Evolutionary conservation across 2,888 invertebrate genomes (phyloP), one percentile per base, ranked within the genome.

Genomic region (Candidula unifasciata): DNA sequence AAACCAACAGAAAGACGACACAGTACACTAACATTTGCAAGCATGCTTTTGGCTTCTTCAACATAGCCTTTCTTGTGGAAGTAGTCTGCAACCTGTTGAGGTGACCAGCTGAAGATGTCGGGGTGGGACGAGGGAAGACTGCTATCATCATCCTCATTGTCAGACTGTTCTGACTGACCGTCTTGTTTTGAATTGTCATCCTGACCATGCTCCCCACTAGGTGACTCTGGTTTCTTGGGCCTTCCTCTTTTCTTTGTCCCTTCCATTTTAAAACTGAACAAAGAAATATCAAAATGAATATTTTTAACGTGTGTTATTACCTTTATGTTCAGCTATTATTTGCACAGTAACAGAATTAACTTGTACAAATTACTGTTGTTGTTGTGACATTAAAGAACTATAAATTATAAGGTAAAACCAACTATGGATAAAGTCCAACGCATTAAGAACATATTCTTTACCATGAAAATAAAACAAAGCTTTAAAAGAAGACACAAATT

Each of bases 31-130:
- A 85, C 85, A 69, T 85, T 60, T n/a, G 77, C 85, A 37, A 85
- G 66, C 85, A 85, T 85, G 37, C 37, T 74, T 18, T 81, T 37
- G 2, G 85, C 35, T 60, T 81, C 81, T 16, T 81, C 81, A 6
- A 52, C 60, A 77, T 77, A 85, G 10, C 85, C 85, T 78, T 81
- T 81, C 37, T 81, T 68, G 8, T 8, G n/a, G 71, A 85, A 85
- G 54, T 85, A 86, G 18, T 82, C 77, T n/a, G 84, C 85, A 27
- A 87, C 83, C 57, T 87, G 78, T 18, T 87, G 77, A 30, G 84
- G 79, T 35, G 82, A 84, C 87, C 87, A 87, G 30, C 30, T 18
- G n/a, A 64, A 30, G 37, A 82, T 71, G 79, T 87, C 84, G 1
- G 84, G 84, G 60, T 77, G 83, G 16, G 76, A 27, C 6, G 60